Evolutionary conservation across 2,888 invertebrate species (phyloP).

Genomic region (Syritta pipiens): DNA sequence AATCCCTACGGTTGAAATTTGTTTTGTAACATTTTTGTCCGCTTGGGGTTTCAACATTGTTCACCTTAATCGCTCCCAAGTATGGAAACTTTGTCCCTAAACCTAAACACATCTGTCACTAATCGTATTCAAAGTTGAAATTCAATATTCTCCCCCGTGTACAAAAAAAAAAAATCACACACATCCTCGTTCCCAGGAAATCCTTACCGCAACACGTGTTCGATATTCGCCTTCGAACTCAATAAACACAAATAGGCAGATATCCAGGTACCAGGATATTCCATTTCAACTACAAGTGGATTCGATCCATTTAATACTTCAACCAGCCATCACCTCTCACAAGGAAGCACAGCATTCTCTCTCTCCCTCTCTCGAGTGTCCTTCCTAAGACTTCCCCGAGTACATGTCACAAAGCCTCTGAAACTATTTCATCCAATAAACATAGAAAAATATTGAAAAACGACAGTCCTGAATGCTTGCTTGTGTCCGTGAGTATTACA

Average conservation of each 20-base stretch:
- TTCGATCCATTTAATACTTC: slow-evolving; percentile 27
- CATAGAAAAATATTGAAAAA: slow-evolving; percentile 22
- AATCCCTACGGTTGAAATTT: no score
- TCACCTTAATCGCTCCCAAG: no score
- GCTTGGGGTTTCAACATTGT: no score
- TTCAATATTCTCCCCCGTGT: neutral
- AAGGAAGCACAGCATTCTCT: neutral
- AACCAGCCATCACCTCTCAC: neutral
- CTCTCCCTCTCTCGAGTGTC: neutral
- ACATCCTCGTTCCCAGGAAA: no score
- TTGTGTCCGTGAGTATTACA: neutral
- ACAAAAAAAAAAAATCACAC: no score
- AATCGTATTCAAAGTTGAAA: neutral
- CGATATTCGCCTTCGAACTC: neutral
- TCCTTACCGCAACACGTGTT: neutral
- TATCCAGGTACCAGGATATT: neutral
- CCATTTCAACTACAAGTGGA: neutral
- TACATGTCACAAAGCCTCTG: neutral
- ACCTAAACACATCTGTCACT: no score
- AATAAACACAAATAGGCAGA: slow-evolving; percentile 9
- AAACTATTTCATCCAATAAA: slow-evolving; percentile 26
- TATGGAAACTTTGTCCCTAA: no score
- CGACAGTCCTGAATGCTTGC: neutral
- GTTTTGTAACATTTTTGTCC: no score
- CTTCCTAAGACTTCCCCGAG: neutral